Evolutionary conservation across 2,797 vertebrate species (phyloP), one percentile per base, ranked within the genome.

Genomic region (Thalassophryne amazonica): DNA sequence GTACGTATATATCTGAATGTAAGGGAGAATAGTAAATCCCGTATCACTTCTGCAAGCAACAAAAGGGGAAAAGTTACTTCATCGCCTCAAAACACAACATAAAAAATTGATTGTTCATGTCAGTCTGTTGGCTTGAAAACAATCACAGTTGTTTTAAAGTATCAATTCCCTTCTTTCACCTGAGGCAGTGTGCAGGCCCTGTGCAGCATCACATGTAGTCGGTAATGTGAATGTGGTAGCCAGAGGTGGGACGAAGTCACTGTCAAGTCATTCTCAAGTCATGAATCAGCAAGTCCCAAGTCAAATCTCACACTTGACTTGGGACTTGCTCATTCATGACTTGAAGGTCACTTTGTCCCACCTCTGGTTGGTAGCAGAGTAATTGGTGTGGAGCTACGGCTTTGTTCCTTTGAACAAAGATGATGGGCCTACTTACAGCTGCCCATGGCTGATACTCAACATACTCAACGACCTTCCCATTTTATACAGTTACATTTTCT

Each of bases 391-490:
- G n/a, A n/a, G n/a, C 59, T 57, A 69, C 73, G 66, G 69, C 69
- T 70, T 73, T 70, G 75, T 81, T 71, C 66, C 69, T 39, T 51
- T 53, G 76, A 67, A 52, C 75, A 73, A 78, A 77, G 80, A n/a
- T 78, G 79, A 85, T 86, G 78, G 70, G 82, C 72, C 66, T 57
- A 66, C 65, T 64, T 53, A 60, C 64, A 38, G 78, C 74, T 40
- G 69, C 67, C 76, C 61, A 41, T 76, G 68, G 73, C 73, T 64
- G 49, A 22, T 37, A 55, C 70, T 63, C 69, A 57, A 77, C 46
- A 65, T 57, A 75, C 74, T 73, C 78, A 73, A 55, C 30, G n/a
- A 3, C n/a, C n/a, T n/a, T n/a, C n/a, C n/a, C n/a, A n/a, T n/a
- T n/a, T n/a, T n/a, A n/a, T n/a, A n/a, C n/a, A n/a, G n/a, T n/a